These are phyloP conservation scores for Alethe diademata DNA, from an alignment of 2,113 vertebrate species.

Conservation along the genomic window DNA sequence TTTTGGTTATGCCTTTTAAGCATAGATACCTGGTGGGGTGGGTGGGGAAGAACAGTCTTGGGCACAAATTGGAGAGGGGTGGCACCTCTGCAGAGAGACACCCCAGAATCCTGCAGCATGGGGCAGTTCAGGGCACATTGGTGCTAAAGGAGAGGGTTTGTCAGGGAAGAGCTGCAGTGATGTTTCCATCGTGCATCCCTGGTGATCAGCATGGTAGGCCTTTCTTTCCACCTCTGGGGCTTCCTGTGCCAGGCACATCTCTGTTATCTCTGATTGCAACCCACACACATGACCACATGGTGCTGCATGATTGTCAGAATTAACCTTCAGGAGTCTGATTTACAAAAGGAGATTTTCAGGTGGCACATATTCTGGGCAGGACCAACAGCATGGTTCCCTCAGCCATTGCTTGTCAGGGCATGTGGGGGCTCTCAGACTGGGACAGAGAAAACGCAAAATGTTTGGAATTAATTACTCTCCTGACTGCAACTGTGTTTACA, in stretches of 20 bases:
- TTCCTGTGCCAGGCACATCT: neutral
- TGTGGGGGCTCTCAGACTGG: neutral
- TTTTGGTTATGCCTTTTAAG: neutral
- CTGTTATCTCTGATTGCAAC: neutral
- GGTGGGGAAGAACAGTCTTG: neutral
- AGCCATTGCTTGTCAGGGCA: neutral
- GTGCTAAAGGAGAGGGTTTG: neutral
- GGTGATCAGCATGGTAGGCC: neutral
- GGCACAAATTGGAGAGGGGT: neutral
- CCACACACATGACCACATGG: neutral
- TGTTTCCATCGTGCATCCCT: rapidly evolving
- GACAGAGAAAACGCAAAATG: neutral
- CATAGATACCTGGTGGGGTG: neutral
- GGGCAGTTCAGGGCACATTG: rapidly evolving
- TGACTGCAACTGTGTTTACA: neutral
- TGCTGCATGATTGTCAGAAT: neutral
- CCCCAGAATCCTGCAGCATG: neutral
- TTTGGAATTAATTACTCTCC: neutral
- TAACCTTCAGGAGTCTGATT: neutral
- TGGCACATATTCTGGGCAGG: rapidly evolving
- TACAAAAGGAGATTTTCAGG: neutral
- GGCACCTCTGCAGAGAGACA: neutral
- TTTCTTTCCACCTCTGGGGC: neutral
- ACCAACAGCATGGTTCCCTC: neutral
- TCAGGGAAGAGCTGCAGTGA: neutral